Conservation (phyloP, 2,888 invertebrate genomes). For the Silvanus unidentatus region DNA sequence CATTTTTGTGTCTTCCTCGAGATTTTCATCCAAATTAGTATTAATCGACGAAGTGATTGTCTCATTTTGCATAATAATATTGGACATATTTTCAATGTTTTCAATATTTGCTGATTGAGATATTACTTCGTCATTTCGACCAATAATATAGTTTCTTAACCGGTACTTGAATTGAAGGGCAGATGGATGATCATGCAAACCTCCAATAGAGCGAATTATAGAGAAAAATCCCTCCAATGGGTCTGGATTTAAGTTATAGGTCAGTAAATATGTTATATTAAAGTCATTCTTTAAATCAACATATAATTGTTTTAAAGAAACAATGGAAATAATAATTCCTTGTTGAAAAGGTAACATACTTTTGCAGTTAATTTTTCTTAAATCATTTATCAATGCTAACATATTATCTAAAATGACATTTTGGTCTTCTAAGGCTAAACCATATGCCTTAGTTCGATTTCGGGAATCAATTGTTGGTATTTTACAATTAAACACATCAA, state of each 20-base stretch:
- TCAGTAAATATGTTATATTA: constrained; percentile 14
- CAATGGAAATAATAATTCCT: constrained; percentile 19
- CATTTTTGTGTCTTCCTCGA: not conserved
- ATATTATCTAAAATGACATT: constrained; percentile 19
- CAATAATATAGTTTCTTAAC: constrained; percentile 13
- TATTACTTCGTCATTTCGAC: constrained; percentile 18
- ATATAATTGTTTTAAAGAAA: constrained; percentile 13
- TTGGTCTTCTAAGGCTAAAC: constrained; percentile 18
- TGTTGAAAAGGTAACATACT: constrained; percentile 22
- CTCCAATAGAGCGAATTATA: constrained; percentile 18
- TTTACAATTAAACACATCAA: constrained; percentile 22
- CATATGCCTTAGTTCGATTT: constrained; percentile 18
- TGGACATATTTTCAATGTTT: too few relatives aligned
- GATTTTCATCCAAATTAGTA: not conserved
- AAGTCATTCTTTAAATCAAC: constrained; percentile 11
- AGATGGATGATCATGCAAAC: constrained; percentile 20
- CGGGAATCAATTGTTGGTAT: constrained; percentile 16
- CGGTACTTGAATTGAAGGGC: constrained; percentile 21
- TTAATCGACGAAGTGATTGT: not conserved
- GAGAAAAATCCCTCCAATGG: constrained; percentile 18
- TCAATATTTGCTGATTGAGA: constrained; percentile 17
- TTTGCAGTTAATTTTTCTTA: constrained; percentile 13
- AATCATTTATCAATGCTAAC: constrained; percentile 9
- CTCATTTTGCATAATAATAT: too few relatives aligned
- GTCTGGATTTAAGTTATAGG: constrained; percentile 16